Evolutionary conservation across 2,888 invertebrate genomes (phyloP).

Genomic region (Ceratothoa steindachneri): DNA sequence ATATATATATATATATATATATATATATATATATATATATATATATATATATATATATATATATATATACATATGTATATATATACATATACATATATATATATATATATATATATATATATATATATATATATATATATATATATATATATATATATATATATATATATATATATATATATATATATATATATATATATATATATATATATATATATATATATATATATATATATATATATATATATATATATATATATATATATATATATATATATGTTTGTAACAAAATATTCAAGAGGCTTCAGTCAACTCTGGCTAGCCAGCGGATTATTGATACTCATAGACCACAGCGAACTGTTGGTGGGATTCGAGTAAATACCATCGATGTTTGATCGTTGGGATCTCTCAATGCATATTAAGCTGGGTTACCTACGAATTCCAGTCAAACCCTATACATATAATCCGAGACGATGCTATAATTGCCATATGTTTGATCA

Average conservation of each 20-base stretch:
- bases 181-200: neutral
- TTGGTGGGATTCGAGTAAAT: too few species aligned
- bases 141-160: neutral
- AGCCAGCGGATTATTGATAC: too few species aligned
- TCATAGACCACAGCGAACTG: too few species aligned
- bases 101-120: conserved; percentile 17
- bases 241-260: conserved; percentile 4
- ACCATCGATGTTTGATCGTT: too few species aligned
- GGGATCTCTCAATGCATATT: too few species aligned
- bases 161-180: conserved; percentile 12
- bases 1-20: neutral
- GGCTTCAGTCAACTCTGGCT: too few species aligned
- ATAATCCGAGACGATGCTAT: too few species aligned
- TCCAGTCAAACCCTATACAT: too few species aligned
- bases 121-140: conserved; percentile 15
- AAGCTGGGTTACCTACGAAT: too few species aligned
- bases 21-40: neutral
- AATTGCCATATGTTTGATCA: too few species aligned
- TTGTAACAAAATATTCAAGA: too few species aligned
- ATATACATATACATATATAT: neutral
- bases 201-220: neutral
- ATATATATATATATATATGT: conserved; percentile 11
- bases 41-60: neutral
- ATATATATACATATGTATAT: neutral
- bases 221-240: neutral